phyloP scores from a whole-genome alignment of 2,113 vertebrate genomes.

The Phrynosoma blainvillii region DNA sequence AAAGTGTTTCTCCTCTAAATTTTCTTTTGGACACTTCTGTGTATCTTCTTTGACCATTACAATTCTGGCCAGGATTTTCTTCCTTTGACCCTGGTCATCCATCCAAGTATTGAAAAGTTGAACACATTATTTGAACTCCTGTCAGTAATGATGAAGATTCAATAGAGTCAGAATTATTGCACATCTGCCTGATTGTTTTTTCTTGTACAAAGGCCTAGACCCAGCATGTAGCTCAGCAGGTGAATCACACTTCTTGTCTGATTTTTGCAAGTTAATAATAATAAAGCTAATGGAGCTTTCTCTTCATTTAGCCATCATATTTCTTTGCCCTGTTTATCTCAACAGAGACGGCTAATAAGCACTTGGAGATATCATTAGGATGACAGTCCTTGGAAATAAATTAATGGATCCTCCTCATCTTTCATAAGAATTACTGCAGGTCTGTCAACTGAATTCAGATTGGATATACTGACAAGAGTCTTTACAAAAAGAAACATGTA shows the following conservation, averaged over 20 bases:
- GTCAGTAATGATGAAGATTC: accelerated
- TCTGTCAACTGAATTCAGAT: conserved; percentile 35
- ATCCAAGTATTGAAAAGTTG: neutral
- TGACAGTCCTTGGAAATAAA: conserved; percentile 23
- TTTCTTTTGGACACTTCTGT: neutral
- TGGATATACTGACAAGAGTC: neutral
- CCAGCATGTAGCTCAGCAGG: accelerated
- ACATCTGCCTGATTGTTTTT: neutral
- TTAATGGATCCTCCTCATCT: conserved; percentile 2
- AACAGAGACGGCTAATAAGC: neutral
- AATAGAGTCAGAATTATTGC: neutral
- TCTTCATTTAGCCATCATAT: neutral
- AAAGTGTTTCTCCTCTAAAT: neutral
- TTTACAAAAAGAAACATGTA: neutral
- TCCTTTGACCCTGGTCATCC: neutral
- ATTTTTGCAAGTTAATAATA: conserved; percentile 6
- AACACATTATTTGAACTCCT: neutral
- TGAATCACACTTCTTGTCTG: neutral
- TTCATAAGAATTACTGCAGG: conserved; percentile 12
- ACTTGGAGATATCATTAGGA: neutral
- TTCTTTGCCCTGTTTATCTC: neutral
- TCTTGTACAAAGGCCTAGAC: accelerated
- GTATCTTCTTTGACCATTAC: neutral
- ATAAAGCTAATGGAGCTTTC: conserved; percentile 6
- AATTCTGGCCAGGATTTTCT: neutral